Evolutionary conservation across 35 echinoderm and acorn worm species (phyloP).

Genomic region (Strongylocentrotus purpuratus): DNA sequence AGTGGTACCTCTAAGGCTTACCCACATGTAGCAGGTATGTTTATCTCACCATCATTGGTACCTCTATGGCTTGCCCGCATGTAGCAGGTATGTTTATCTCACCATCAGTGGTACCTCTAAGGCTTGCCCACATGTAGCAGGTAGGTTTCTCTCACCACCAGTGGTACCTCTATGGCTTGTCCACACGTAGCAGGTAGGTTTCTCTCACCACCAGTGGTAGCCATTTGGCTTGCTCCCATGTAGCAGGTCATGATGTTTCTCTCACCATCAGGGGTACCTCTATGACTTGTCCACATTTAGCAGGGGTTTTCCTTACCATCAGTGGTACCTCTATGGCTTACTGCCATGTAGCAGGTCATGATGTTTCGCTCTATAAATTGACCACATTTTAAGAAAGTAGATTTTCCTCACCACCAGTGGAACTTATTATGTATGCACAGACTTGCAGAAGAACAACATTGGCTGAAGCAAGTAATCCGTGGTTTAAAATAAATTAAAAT

Average conservation of each 20-base stretch:
- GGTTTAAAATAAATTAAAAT: no score
- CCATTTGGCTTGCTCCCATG: not conserved
- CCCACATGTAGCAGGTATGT: constrained; percentile 68
- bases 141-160: not conserved
- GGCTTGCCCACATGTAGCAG: constrained; percentile 74
- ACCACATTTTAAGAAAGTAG: constrained; percentile 67
- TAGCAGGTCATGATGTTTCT: not conserved
- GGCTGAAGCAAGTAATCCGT: no score
- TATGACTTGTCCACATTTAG: constrained; percentile 79
- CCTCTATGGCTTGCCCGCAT: constrained; percentile 53
- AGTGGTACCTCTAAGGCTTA: constrained; percentile 73
- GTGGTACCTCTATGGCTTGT: not conserved
- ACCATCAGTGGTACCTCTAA: constrained; percentile 67
- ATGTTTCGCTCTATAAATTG: constrained; percentile 57
- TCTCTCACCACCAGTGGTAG: no score
- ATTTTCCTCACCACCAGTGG: constrained; percentile 36
- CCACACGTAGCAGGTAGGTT: constrained; percentile 74
- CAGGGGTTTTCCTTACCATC: constrained; percentile 29
- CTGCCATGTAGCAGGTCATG: constrained; percentile 75
- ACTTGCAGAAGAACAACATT: no score
- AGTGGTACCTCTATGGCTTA: not conserved
- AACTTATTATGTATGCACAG: not conserved
- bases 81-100: constrained; percentile 53
- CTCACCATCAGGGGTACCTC: constrained; percentile 66
- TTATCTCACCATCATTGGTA: not conserved